Percentiles rank a stretch among this genome's conserved stretches.
These are phyloP conservation scores for Decapterus maruadsi DNA, from an alignment of 2,797 vertebrate genomes.

Conservation along the genomic window DNA sequence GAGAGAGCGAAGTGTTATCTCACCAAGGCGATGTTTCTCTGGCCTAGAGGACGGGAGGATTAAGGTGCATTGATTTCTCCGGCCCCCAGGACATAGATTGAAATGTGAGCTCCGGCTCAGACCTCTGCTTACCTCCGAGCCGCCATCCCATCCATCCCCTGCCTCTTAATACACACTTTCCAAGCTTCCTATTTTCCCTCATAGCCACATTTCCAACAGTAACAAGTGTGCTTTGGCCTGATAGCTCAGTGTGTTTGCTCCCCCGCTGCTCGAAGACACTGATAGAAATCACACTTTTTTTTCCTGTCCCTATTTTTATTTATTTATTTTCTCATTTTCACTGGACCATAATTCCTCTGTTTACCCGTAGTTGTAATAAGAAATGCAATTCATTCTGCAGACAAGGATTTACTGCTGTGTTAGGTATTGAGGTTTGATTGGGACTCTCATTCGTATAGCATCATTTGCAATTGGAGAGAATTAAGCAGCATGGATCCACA, in stretches of 20 bases:
- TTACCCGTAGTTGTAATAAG: constrained; percentile 25
- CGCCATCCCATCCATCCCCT: constrained; percentile 52
- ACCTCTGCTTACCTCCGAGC: constrained; percentile 52
- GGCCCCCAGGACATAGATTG: constrained; percentile 74
- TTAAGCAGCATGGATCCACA: not conserved
- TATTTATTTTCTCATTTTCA: no score
- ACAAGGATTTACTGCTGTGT: not conserved
- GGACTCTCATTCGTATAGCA: not conserved
- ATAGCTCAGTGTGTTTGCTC: constrained; percentile 56
- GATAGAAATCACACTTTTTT: constrained; percentile 32
- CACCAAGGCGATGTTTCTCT: constrained; percentile 68
- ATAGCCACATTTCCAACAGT: constrained; percentile 43
- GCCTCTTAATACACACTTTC: constrained; percentile 62
- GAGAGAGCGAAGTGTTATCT: constrained; percentile 73
- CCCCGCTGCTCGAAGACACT: constrained; percentile 52
- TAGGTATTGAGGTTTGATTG: not conserved
- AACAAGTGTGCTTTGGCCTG: constrained; percentile 55
- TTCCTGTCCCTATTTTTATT: no score
- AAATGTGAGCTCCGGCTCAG: constrained; percentile 73
- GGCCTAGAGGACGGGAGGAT: constrained; percentile 74
- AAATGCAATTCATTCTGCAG: constrained; percentile 5
- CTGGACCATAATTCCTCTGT: constrained; percentile 6
- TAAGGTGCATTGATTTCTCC: constrained; percentile 78
- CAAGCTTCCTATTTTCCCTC: constrained; percentile 37
- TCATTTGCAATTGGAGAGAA: not conserved